Percentiles rank a stretch among this genome's conserved stretches.
phyloP scores from a whole-genome alignment of 2,888 invertebrate species.

The Phrixothrix hirtus region DNA sequence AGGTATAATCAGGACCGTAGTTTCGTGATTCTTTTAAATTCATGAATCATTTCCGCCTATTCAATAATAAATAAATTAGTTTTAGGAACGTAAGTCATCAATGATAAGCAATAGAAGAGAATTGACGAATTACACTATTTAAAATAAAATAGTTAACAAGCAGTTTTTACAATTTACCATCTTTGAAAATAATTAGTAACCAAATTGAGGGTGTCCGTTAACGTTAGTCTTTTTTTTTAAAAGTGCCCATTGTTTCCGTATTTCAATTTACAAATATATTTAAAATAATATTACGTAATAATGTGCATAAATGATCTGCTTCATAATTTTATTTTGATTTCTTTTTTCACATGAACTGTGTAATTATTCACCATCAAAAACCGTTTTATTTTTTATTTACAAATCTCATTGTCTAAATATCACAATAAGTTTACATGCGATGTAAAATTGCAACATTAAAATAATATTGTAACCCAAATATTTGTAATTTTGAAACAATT shows the following conservation, averaged over 20 bases:
- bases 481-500: slow-evolving; percentile 31
- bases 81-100: slow-evolving; percentile 37
- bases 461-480: slow-evolving; percentile 32
- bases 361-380: slow-evolving; percentile 27
- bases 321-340: slow-evolving; percentile 15
- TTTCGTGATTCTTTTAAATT: slow-evolving; percentile 36
- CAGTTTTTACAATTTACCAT: slow-evolving; percentile 21
- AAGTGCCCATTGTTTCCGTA: slow-evolving; percentile 6
- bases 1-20: slow-evolving; percentile 18
- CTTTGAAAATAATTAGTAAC: background rate
- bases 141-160: slow-evolving; percentile 24
- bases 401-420: slow-evolving; percentile 22
- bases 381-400: slow-evolving; percentile 24
- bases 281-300: slow-evolving; percentile 8
- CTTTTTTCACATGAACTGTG: slow-evolving; percentile 18
- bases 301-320: slow-evolving; percentile 18
- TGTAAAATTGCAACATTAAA: slow-evolving; percentile 30
- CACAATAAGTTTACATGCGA: slow-evolving; percentile 23
- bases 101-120: slow-evolving; percentile 38
- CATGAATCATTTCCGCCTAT: slow-evolving; percentile 45
- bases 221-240: background rate
- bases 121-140: slow-evolving; percentile 26
- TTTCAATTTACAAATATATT: slow-evolving; percentile 11
- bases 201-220: background rate
- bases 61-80: slow-evolving; percentile 41